These are phyloP conservation scores for Petrocephalus microphthalmus DNA, from an alignment of 2,113 vertebrate genomes.

Conservation along the genomic window DNA sequence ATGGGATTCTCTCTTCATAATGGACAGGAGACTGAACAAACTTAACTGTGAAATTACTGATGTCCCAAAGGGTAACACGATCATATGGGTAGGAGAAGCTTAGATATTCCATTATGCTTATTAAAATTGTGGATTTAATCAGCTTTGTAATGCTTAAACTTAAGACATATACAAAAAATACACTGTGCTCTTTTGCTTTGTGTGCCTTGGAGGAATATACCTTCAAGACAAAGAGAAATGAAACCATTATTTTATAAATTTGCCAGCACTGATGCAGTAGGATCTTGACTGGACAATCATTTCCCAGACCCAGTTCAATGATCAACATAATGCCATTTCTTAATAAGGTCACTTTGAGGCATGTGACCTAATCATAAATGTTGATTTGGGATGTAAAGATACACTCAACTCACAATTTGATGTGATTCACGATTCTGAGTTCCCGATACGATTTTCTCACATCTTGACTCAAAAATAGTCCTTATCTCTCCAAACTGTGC, in stretches of 20 bases:
- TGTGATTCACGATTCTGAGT: too few relatives aligned
- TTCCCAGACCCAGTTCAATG: slow-evolving; percentile 33
- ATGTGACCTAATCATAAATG: neutral
- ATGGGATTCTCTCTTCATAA: slow-evolving; percentile 85
- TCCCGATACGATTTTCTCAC: too few relatives aligned
- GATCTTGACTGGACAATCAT: neutral
- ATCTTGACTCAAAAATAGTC: too few relatives aligned
- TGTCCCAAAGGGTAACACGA: slow-evolving; percentile 67
- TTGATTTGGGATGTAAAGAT: too few relatives aligned
- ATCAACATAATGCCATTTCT: slow-evolving; percentile 52
- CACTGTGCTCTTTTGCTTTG: too few relatives aligned
- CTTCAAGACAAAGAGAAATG: slow-evolving; percentile 55
- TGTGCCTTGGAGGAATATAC: slow-evolving; percentile 41
- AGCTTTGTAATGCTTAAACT: neutral
- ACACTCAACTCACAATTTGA: too few relatives aligned
- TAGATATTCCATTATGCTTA: slow-evolving; percentile 43
- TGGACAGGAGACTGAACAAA: slow-evolving; percentile 86
- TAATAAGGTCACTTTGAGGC: slow-evolving; percentile 48
- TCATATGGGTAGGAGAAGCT: slow-evolving; percentile 89
- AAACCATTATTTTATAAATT: slow-evolving; percentile 50
- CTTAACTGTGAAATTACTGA: too few relatives aligned
- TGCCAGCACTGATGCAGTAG: neutral
- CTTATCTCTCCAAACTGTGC: too few relatives aligned
- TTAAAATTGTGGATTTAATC: slow-evolving; percentile 62
- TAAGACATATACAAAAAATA: too few relatives aligned